Conservation (phyloP, 1,140 invertebrate species). For the Ylistrum balloti region DNA sequence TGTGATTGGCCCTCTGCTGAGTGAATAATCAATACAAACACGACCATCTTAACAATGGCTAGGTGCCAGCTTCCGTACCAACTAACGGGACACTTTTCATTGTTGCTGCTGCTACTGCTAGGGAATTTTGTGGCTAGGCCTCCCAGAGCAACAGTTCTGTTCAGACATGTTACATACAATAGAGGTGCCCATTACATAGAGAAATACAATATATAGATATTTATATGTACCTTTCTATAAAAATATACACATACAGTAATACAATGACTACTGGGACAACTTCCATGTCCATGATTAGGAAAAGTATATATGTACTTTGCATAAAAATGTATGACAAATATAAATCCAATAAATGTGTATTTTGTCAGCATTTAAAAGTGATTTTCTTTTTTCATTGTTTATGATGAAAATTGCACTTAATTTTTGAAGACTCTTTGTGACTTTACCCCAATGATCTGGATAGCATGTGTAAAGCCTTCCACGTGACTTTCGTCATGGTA, state of each 20-base stretch:
- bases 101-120: slow-evolving; percentile 16
- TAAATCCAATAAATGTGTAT: no score
- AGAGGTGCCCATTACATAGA: background rate
- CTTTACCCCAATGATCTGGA: no score
- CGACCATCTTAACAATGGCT: background rate
- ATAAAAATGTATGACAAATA: no score
- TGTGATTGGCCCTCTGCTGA: background rate
- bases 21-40: slow-evolving; percentile 5
- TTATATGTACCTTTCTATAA: no score
- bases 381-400: no score
- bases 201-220: background rate
- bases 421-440: no score
- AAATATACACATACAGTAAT: background rate
- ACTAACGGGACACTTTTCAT: background rate
- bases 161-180: slow-evolving; percentile 18
- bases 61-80: background rate
- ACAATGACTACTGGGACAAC: background rate
- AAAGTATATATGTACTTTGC: no score
- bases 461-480: no score
- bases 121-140: background rate
- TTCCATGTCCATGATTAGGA: no score
- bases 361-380: no score
- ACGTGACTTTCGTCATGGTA: no score
- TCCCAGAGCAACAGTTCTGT: background rate
- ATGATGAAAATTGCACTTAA: no score